Evolutionary conservation across 1,140 invertebrate genomes (phyloP), one percentile per base, ranked within the genome.

Genomic region (Cydia splendana): DNA sequence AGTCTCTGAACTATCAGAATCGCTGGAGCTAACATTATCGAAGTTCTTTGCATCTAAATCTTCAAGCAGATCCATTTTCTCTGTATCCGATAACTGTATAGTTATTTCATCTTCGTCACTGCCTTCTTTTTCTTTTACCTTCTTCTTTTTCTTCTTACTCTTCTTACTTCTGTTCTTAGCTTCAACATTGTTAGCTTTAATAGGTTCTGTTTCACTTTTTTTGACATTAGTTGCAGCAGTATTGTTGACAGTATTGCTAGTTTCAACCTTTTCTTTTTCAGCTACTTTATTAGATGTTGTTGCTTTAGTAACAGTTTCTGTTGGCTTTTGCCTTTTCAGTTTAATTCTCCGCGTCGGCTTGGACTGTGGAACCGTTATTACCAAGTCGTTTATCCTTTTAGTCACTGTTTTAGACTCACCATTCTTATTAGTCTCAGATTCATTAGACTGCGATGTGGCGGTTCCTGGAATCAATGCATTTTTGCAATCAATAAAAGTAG

Each of bases 61-160:
- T 82, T 93, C 92, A 48, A 94, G 80, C 15, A 94, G 77, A 84
- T 94, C 93, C 91, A 93, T 93, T 81, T 94, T 94, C 69, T 94
- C 93, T 4, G 89, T 86, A 83, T 94, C 93, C 0, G 93, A 94
- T 3, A 94, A 75, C 75, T 94, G 88, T 6, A 94, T 75, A 4
- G 86, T 93, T 51, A 94, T 92, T 84, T 94, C 93, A 81, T 93
- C 92, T 28, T 93, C 87, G 77, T 93, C 92, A 30, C 86, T 88
- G 2, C 81, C 88, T 76, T 87, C 84, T 79, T 87, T 90, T 1
- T 85, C 80, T 13, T 88, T 90, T 48, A 62, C 73, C 80, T 84
- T 89, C 75, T 87, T 84, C 77, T 85, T 86, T 71, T 82, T 80
- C 77, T 87, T 86, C 74, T 85, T 88, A 62, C 88, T 87, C 65